phyloP scores from a whole-genome alignment of 1,140 invertebrate species.

The silkworm (Bombyx mori) region ASM3026992v2 NC_085107.1:7810501-7811000 shows the following conservation, averaged over 20 bases:
- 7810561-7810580: too few species aligned
- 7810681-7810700: neutral
- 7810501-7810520: neutral
- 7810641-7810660: neutral
- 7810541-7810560: too few species aligned
- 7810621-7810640: too few species aligned
- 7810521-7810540: neutral
- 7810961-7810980: too few species aligned
- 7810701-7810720: conserved; percentile 5
- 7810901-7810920: conserved; percentile 9
- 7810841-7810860: conserved; percentile 48
- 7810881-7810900: conserved; percentile 17
- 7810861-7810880: conserved; percentile 26
- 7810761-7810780: conserved; percentile 11
- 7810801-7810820: conserved; percentile 14
- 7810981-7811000: too few species aligned
- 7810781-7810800: conserved; percentile 1
- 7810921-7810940: too few species aligned
- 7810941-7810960: too few species aligned
- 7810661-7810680: too few species aligned
- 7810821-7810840: conserved; percentile 29
- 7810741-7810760: conserved; percentile 7
- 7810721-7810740: conserved; percentile 12
- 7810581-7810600: too few species aligned
- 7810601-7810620: too few species aligned